Evolutionary conservation across 2,888 invertebrate species (phyloP).

Genomic region (Fragum whitleyi): DNA sequence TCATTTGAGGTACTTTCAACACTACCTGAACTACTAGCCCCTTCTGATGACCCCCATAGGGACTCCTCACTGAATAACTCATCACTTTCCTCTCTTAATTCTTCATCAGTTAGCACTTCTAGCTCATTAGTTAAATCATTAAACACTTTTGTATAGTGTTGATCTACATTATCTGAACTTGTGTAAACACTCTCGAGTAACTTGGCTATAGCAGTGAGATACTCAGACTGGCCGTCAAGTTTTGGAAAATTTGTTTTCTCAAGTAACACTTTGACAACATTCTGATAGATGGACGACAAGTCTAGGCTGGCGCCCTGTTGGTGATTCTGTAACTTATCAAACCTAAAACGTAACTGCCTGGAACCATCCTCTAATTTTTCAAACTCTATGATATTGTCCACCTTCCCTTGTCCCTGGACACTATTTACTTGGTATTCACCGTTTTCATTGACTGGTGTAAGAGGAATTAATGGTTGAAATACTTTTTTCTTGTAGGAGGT

Average conservation of each 20-base stretch:
- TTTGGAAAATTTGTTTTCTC: slow-evolving; percentile 75
- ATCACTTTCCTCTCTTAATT: slow-evolving; percentile 1
- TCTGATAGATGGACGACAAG: slow-evolving; percentile 75
- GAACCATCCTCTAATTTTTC: slow-evolving; percentile 70
- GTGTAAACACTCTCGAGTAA: slow-evolving; percentile 77
- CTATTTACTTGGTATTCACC: slow-evolving; percentile 14
- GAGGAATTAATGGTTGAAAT: not conserved
- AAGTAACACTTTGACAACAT: slow-evolving; percentile 71
- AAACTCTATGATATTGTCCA: slow-evolving; percentile 53
- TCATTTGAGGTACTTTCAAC: not conserved
- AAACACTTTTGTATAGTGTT: slow-evolving; percentile 63
- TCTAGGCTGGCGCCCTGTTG: slow-evolving; percentile 49
- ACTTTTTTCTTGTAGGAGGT: not conserved
- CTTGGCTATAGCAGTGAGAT: slow-evolving; percentile 75
- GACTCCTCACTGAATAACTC: slow-evolving; percentile 28
- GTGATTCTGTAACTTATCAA: slow-evolving; percentile 57
- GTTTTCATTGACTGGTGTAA: slow-evolving; percentile 12
- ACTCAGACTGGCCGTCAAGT: slow-evolving; percentile 69
- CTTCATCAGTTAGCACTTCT: slow-evolving; percentile 48
- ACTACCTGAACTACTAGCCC: not conserved
- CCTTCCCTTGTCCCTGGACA: not conserved
- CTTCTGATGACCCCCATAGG: not conserved
- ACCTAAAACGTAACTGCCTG: slow-evolving; percentile 70
- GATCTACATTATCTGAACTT: slow-evolving; percentile 65
- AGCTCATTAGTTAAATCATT: slow-evolving; percentile 70